phyloP scores from a whole-genome alignment of 2,888 invertebrate genomes.

The Gibbula magus region DNA sequence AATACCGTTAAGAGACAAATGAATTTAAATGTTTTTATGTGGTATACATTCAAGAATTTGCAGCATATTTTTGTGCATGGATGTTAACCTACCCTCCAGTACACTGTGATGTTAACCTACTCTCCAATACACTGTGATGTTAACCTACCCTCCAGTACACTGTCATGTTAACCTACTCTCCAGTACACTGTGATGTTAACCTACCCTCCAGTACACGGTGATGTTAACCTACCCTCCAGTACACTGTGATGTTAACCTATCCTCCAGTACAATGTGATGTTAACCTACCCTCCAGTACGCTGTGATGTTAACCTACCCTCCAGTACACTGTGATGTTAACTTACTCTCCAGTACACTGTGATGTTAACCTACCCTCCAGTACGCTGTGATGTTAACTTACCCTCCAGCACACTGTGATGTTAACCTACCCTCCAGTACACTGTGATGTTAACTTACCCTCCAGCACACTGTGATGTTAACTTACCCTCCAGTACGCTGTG shows the following conservation, averaged over 20 bases:
- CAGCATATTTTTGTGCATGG: background rate
- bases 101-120: conserved; percentile 11
- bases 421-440: conserved; percentile 13
- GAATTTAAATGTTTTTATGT: background rate
- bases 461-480: too few species aligned
- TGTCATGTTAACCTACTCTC: too few species aligned
- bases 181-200: too few species aligned
- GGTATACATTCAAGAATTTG: too few species aligned
- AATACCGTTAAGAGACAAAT: background rate
- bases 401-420: too few species aligned
- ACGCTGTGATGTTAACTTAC: conserved; percentile 5
- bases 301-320: conserved; percentile 15
- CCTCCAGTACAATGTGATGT: too few species aligned
- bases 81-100: conserved; percentile 8
- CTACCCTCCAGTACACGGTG: conserved; percentile 20
- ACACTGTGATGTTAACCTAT: conserved; percentile 11
- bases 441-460: too few species aligned
- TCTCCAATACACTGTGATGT: too few species aligned
- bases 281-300: conserved; percentile 10
- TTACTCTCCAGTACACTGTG: too few species aligned
- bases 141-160: conserved; percentile 13
- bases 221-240: conserved; percentile 15
- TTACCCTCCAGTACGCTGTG: conserved; percentile 17
- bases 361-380: conserved; percentile 8
- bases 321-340: conserved; percentile 14